Evolutionary conservation across 2,888 invertebrate genomes (phyloP).

Genomic region (Physocephala rufipes): DNA sequence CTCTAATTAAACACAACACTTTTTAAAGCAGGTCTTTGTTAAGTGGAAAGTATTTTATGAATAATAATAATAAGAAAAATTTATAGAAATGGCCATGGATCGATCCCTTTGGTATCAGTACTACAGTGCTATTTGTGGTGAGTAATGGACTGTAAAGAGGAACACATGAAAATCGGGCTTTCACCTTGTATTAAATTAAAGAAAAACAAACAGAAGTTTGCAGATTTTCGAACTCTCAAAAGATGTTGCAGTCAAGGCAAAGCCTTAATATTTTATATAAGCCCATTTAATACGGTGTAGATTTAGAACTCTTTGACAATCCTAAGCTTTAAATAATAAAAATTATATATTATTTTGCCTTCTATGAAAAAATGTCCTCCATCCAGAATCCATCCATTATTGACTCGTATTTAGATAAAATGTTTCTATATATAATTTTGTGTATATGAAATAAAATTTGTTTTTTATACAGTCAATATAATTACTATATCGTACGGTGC

Average conservation of each 20-base stretch:
- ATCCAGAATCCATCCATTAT: too few species aligned
- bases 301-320: too few species aligned
- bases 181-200: neutral
- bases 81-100: conserved; percentile 11
- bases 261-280: too few species aligned
- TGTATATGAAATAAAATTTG: neutral
- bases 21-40: too few species aligned
- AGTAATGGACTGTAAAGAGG: conserved; percentile 40
- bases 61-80: neutral
- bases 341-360: too few species aligned
- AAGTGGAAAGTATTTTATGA: neutral
- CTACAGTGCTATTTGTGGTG: conserved; percentile 59
- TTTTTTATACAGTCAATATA: conserved; percentile 53
- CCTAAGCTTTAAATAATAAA: too few species aligned
- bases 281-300: too few species aligned
- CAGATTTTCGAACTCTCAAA: too few species aligned
- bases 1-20: neutral
- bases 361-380: too few species aligned
- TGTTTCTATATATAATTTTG: neutral
- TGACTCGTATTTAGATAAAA: neutral
- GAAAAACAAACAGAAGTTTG: too few species aligned
- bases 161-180: neutral
- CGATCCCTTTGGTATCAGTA: conserved; percentile 51
- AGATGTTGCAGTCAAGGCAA: too few species aligned
- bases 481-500: conserved; percentile 59